Conservation (phyloP, 2,888 invertebrate genomes). For the Pemphredon lugubris region DNA sequence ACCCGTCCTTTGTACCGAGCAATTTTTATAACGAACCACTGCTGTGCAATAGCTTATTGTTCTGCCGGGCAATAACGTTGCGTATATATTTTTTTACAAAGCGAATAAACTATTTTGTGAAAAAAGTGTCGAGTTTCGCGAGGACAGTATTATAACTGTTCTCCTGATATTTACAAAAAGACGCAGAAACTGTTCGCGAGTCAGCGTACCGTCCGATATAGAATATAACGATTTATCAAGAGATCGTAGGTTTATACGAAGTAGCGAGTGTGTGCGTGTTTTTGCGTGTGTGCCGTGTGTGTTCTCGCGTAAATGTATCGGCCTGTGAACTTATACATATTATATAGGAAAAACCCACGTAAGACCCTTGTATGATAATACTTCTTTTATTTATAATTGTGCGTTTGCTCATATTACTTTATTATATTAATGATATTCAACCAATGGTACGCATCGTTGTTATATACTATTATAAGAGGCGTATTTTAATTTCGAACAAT, state of each 20-base stretch:
- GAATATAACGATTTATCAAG: constrained; percentile 19
- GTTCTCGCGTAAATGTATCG: constrained; percentile 25
- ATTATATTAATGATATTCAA: constrained; percentile 41
- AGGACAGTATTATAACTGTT: neutral
- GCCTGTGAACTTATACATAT: constrained; percentile 43
- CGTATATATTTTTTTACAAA: no score
- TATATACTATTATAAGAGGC: constrained; percentile 14
- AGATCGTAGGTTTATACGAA: constrained; percentile 9
- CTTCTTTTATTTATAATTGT: constrained; percentile 62
- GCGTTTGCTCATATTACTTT: constrained; percentile 62
- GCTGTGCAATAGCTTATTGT: constrained; percentile 16
- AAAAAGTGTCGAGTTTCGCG: neutral
- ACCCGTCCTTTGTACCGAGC: neutral
- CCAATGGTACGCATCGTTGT: constrained; percentile 32
- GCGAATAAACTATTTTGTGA: no score
- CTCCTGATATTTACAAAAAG: neutral
- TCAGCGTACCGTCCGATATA: constrained; percentile 46
- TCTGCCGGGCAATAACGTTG: no score
- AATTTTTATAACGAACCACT: constrained; percentile 13
- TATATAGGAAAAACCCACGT: constrained; percentile 29
- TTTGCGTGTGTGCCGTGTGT: constrained; percentile 3
- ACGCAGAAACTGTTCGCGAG: constrained; percentile 12
- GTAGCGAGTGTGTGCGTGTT: neutral
- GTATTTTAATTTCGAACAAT: neutral
- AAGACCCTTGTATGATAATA: constrained; percentile 60